These are phyloP conservation scores for Myoxocephalus aenaeus DNA, from an alignment of 2,797 vertebrate genomes.

Conservation along the genomic window DNA sequence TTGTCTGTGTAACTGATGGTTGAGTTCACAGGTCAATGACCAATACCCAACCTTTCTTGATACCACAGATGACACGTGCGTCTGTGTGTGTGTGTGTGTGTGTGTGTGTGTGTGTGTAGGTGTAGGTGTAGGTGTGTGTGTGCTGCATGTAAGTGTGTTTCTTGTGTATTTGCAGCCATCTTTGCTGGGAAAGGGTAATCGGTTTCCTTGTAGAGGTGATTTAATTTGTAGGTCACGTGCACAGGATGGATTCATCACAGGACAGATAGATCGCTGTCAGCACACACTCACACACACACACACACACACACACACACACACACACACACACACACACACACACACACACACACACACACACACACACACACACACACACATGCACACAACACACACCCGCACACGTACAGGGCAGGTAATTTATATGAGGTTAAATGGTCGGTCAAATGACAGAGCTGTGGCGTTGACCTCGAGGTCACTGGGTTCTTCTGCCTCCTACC, in stretches of 20 bases:
- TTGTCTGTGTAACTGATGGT: slow-evolving; percentile 71
- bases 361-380: slow-evolving; percentile 5
- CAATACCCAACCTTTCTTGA: slow-evolving; percentile 59
- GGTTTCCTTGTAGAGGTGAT: slow-evolving; percentile 71
- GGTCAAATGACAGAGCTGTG: slow-evolving; percentile 57
- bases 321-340: not conserved
- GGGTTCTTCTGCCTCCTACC: slow-evolving; percentile 33
- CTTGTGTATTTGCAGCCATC: slow-evolving; percentile 47
- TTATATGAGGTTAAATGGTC: slow-evolving; percentile 68
- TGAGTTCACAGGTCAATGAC: slow-evolving; percentile 72
- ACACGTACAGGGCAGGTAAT: slow-evolving; percentile 45
- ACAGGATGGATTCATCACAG: slow-evolving; percentile 72
- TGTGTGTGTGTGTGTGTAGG: slow-evolving; percentile 12
- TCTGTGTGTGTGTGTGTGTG: slow-evolving; percentile 9
- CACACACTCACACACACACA: slow-evolving; percentile 3
- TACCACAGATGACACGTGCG: slow-evolving; percentile 43
- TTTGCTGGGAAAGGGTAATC: slow-evolving; percentile 64
- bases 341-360: not conserved
- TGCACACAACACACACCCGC: not conserved
- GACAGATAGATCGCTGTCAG: slow-evolving; percentile 70
- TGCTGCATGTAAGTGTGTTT: slow-evolving; percentile 21
- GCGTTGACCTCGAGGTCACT: slow-evolving; percentile 53
- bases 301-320: slow-evolving; percentile 1
- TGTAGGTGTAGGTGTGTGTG: slow-evolving; percentile 21
- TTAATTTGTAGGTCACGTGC: slow-evolving; percentile 73